Conservation (phyloP, 2,888 invertebrate genomes). For the Lithophane semibrunnea region DNA sequence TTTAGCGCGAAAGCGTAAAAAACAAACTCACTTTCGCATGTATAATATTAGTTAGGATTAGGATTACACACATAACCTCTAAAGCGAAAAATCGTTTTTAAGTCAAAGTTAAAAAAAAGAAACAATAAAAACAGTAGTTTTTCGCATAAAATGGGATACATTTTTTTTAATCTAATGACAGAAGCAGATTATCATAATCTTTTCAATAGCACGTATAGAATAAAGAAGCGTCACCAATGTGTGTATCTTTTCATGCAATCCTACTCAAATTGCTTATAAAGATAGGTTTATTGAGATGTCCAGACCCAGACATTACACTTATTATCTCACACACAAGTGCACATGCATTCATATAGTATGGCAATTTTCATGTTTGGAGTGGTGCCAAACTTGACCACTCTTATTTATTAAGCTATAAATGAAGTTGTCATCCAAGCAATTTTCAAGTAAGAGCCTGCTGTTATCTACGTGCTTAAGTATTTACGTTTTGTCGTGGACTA, state of each 20-base stretch:
- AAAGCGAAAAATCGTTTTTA: no score
- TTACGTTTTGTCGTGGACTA: conserved; percentile 20
- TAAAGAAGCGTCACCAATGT: background rate
- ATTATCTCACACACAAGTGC: conserved; percentile 10
- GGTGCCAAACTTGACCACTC: conserved; percentile 62
- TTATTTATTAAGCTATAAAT: conserved; percentile 66
- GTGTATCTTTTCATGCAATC: no score
- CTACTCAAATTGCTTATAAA: background rate
- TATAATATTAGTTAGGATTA: no score
- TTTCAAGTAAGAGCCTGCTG: conserved; percentile 56
- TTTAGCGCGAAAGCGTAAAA: no score
- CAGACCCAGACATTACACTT: background rate
- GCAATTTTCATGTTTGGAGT: conserved; percentile 55
- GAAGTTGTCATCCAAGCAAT: conserved; percentile 65
- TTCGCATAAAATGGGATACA: background rate
- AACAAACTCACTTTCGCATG: no score
- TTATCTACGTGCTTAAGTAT: conserved; percentile 51
- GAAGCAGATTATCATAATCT: no score
- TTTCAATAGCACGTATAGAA: background rate
- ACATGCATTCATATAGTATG: conserved; percentile 31
- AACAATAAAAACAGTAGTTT: background rate
- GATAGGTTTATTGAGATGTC: background rate
- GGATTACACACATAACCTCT: background rate
- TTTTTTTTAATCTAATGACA: no score
- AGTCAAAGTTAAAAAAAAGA: background rate